A percentile compares a stretch with the other conserved stretches of the same genome.
These are phyloP conservation scores for Oxyteleia sp. DNA, from an alignment of 2,888 invertebrate genomes.

Conservation along the genomic window DNA sequence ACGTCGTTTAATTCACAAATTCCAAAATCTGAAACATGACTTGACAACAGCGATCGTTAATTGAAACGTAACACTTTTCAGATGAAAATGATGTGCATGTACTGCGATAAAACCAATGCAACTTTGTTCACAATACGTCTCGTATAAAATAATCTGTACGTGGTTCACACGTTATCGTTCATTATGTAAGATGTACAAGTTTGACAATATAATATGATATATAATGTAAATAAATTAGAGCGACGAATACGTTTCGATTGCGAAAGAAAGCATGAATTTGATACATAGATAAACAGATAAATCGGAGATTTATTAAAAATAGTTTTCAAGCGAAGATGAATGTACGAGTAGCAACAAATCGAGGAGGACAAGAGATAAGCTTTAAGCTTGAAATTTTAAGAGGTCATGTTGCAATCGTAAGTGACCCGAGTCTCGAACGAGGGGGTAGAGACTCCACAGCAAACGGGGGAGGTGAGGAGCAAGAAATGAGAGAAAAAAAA, in stretches of 20 bases:
- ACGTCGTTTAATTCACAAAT: too few species aligned
- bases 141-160: too few species aligned
- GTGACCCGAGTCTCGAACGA: conserved; percentile 58
- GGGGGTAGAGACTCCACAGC: conserved; percentile 32
- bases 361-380: conserved; percentile 66
- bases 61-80: too few species aligned
- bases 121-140: too few species aligned
- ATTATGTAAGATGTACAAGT: conserved; percentile 5
- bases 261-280: neutral
- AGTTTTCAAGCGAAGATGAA: conserved; percentile 21
- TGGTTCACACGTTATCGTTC: neutral
- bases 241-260: neutral
- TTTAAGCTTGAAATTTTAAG: conserved; percentile 65
- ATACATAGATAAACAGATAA: conserved; percentile 27
- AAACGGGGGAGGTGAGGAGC: conserved; percentile 26
- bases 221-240: neutral
- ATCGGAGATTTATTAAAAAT: conserved; percentile 28
- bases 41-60: too few species aligned
- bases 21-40: too few species aligned
- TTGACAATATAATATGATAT: neutral
- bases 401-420: conserved; percentile 68
- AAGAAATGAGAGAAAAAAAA: conserved; percentile 36
- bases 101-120: too few species aligned
- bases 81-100: too few species aligned
- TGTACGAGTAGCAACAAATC: conserved; percentile 24